Conservation (phyloP, 1,140 invertebrate genomes). For the Drosophila melanica region DNA sequence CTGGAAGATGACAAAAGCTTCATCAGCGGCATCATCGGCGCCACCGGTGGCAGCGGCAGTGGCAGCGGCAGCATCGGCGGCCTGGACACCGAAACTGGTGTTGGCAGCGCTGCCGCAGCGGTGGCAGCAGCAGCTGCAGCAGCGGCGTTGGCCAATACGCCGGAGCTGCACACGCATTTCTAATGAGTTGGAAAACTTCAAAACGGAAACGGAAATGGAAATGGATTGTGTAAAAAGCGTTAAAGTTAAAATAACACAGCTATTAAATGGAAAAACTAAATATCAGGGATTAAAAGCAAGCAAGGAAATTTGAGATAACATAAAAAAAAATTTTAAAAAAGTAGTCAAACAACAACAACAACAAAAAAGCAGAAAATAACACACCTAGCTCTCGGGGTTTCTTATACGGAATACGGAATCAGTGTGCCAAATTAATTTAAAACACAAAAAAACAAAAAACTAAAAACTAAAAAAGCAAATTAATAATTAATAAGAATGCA, state of each 20-base stretch:
- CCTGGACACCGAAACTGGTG: slow-evolving; percentile 17
- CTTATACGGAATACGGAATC: slow-evolving; percentile 74
- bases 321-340: slow-evolving; percentile 40
- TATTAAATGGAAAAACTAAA: slow-evolving; percentile 61
- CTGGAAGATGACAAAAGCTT: slow-evolving; percentile 76
- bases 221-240: slow-evolving; percentile 39
- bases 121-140: slow-evolving; percentile 62
- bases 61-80: slow-evolving; percentile 20
- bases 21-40: slow-evolving; percentile 46
- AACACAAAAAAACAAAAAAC: slow-evolving; percentile 46
- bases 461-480: slow-evolving; percentile 26
- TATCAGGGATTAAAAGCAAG: slow-evolving; percentile 65
- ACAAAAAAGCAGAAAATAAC: slow-evolving; percentile 25
- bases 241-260: slow-evolving; percentile 50
- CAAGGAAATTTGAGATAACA: slow-evolving; percentile 33
- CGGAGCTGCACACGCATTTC: slow-evolving; percentile 76
- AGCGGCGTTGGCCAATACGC: slow-evolving; percentile 53
- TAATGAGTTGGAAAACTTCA: slow-evolving; percentile 45
- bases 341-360: slow-evolving; percentile 6
- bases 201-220: slow-evolving; percentile 15
- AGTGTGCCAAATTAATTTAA: slow-evolving; percentile 80
- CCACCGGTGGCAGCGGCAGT: slow-evolving; percentile 28
- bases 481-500: slow-evolving; percentile 59
- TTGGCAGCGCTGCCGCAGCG: slow-evolving; percentile 26
- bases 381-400: slow-evolving; percentile 76